phyloP scores from a whole-genome alignment of 1,140 invertebrate genomes.

The Anastatus disparis region DNA sequence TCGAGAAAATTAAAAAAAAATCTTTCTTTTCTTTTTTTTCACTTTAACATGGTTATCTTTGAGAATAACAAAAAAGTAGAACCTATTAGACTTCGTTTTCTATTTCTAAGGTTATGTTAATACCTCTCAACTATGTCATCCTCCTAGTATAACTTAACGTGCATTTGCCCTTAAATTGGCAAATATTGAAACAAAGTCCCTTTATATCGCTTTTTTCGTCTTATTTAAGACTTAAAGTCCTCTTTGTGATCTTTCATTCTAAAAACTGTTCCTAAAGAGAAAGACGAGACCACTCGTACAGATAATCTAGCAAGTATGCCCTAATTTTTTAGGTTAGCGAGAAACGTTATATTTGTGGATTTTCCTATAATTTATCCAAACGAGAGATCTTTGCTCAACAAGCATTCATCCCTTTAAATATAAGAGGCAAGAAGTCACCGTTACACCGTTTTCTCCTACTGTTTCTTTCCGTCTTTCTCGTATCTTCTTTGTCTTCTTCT shows the following conservation, averaged over 20 bases:
- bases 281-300: no score
- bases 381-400: slow-evolving; percentile 25
- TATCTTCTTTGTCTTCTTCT: background rate
- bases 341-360: slow-evolving; percentile 34
- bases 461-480: background rate
- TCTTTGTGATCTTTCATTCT: no score
- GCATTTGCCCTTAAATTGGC: slow-evolving; percentile 18
- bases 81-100: no score
- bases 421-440: slow-evolving; percentile 36
- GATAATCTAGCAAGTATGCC: no score
- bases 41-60: no score
- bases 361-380: slow-evolving; percentile 40
- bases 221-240: no score
- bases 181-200: slow-evolving; percentile 41
- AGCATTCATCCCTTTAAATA: slow-evolving; percentile 42
- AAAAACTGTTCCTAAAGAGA: no score
- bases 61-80: no score
- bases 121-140: slow-evolving; percentile 14
- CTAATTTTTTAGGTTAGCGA: slow-evolving; percentile 28
- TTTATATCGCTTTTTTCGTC: slow-evolving; percentile 9
- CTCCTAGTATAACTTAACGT: background rate
- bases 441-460: background rate
- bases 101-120: background rate
- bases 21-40: no score
- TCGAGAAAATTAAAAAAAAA: no score